Conservation (phyloP, 2,113 vertebrate species). For the Gavia stellata region DNA sequence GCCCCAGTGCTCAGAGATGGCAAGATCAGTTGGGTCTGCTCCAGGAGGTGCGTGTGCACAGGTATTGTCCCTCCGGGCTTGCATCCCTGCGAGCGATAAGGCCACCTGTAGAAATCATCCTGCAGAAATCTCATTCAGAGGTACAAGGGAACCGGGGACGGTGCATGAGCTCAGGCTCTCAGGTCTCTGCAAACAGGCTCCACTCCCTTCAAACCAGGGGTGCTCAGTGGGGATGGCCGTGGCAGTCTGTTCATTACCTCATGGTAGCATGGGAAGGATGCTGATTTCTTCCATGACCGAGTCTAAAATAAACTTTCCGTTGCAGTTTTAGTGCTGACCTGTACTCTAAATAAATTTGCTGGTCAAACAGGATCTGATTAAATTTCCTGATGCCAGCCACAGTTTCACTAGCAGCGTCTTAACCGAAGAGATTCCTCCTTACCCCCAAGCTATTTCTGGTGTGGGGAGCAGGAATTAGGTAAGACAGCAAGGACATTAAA, state of each 20-base stretch:
- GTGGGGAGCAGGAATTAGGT: not conserved
- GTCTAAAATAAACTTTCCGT: not conserved
- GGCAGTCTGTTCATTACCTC: not conserved
- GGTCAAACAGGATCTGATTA: not conserved
- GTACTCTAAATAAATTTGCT: not conserved
- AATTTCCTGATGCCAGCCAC: not conserved
- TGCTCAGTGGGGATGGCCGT: not conserved
- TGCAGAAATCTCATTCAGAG: not conserved
- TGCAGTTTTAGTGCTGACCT: not conserved
- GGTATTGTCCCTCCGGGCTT: rapidly evolving
- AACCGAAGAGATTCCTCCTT: not conserved
- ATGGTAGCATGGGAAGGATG: not conserved
- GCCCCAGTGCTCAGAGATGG: not conserved
- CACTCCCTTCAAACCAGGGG: not conserved
- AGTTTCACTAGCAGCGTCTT: not conserved
- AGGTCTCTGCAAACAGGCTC: not conserved
- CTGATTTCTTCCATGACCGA: not conserved
- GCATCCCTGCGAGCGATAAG: not conserved
- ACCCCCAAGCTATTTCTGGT: not conserved
- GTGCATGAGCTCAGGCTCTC: not conserved
- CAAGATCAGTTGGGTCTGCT: not conserved
- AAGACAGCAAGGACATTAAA: not conserved
- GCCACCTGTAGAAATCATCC: not conserved
- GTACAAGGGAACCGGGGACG: not conserved
- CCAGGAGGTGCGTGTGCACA: rapidly evolving